A percentile compares a stretch with the other conserved stretches of the same genome.
Evolutionary conservation across 2,888 invertebrate species (phyloP).

Genomic region (Taenaris catops): DNA sequence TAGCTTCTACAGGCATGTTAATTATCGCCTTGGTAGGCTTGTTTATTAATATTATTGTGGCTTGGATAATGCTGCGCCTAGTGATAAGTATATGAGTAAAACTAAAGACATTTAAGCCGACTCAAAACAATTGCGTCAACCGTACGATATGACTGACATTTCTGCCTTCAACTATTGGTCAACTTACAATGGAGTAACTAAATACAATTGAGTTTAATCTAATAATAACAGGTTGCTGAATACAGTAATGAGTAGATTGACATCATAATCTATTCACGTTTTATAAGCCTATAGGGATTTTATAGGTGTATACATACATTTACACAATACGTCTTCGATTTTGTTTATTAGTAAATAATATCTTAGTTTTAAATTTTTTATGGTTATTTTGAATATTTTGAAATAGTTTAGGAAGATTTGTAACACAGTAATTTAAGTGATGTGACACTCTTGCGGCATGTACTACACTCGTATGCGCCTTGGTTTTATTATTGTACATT

Average conservation of each 20-base stretch:
- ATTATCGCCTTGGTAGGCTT: too few species aligned
- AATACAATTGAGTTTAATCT: conserved; percentile 25
- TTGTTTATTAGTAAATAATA: too few species aligned
- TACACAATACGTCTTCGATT: too few species aligned
- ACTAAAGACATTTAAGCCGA: conserved; percentile 48
- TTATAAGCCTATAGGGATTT: conserved; percentile 5
- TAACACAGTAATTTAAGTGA: too few species aligned
- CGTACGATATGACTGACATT: conserved; percentile 41
- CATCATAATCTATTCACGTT: conserved; percentile 11
- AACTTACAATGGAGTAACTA: conserved; percentile 35
- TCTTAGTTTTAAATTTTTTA: too few species aligned
- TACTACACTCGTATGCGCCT: too few species aligned
- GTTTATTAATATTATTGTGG: background rate
- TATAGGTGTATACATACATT: conserved; percentile 1
- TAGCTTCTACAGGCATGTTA: too few species aligned
- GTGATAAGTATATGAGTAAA: conserved; percentile 34
- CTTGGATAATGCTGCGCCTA: background rate
- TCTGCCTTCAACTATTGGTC: conserved; percentile 42
- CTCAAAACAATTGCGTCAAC: conserved; percentile 39
- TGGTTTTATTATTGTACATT: too few species aligned
- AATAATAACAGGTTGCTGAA: conserved; percentile 22
- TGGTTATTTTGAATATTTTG: too few species aligned
- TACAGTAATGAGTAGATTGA: conserved; percentile 12
- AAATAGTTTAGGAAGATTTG: too few species aligned
- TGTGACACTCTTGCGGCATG: too few species aligned